Conservation (phyloP, 2,888 invertebrate species). For the Lasioglossum pauxillum region DNA sequence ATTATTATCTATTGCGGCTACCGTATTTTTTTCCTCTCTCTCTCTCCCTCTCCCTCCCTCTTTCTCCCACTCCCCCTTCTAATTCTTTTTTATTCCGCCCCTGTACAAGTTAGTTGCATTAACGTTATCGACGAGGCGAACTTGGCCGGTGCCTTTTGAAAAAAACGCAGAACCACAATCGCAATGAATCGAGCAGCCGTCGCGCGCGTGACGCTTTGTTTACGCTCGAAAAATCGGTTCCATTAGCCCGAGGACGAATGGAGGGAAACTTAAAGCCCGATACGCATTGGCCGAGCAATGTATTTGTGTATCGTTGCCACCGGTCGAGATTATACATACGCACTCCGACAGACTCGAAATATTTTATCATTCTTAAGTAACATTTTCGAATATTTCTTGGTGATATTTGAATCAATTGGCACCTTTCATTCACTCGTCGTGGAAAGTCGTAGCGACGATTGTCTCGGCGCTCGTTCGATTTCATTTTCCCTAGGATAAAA, state of each 20-base stretch:
- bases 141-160: constrained; percentile 30
- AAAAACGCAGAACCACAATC: constrained; percentile 36
- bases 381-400: background rate
- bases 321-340: background rate
- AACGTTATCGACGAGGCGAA: constrained; percentile 64
- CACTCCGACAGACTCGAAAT: background rate
- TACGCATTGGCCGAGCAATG: background rate
- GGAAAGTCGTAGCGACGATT: background rate
- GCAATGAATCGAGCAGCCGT: constrained; percentile 10
- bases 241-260: constrained; percentile 5
- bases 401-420: background rate
- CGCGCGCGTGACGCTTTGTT: constrained; percentile 9
- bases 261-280: background rate
- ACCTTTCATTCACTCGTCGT: background rate
- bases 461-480: background rate
- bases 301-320: background rate
- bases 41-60: constrained; percentile 13
- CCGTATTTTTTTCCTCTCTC: constrained; percentile 28
- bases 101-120: constrained; percentile 68
- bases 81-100: constrained; percentile 55
- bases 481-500: background rate
- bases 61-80: background rate
- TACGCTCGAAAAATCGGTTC: constrained; percentile 12
- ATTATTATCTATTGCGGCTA: constrained; percentile 73
- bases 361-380: background rate